Evolutionary conservation across 2,888 invertebrate genomes (phyloP).

Genomic region (Agrotis segetum): DNA sequence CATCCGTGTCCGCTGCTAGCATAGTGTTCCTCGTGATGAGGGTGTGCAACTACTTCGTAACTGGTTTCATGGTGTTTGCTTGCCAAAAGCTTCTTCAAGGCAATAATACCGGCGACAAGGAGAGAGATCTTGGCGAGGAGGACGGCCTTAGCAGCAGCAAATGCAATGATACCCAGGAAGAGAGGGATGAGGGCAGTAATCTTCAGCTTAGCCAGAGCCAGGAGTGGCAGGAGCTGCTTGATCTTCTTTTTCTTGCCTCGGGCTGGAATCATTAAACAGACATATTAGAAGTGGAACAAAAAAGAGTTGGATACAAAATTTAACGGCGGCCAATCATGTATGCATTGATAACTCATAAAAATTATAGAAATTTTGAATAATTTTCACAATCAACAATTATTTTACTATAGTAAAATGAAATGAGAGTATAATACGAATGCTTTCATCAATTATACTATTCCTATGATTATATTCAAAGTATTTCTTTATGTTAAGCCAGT

Average conservation of each 20-base stretch:
- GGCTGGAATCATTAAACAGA: conserved; percentile 84
- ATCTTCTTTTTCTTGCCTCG: conserved; percentile 95
- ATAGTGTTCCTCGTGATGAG: conserved; percentile 91
- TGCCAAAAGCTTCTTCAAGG: conserved; percentile 93
- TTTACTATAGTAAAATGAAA: not conserved
- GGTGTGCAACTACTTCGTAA: conserved; percentile 94
- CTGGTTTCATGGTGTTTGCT: conserved; percentile 93
- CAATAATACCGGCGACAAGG: conserved; percentile 94
- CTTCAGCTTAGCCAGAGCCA: conserved; percentile 95
- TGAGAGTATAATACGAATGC: not conserved
- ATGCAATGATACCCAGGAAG: conserved; percentile 93
- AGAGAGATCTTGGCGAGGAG: conserved; percentile 96
- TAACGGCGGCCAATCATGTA: too few species aligned
- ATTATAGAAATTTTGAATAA: not conserved
- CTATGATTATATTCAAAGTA: not conserved
- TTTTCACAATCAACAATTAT: too few species aligned
- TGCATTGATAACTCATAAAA: too few species aligned
- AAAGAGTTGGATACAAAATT: too few species aligned
- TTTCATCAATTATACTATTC: not conserved
- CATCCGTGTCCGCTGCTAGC: conserved; percentile 92
- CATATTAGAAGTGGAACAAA: not conserved
- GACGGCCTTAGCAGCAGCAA: conserved; percentile 96
- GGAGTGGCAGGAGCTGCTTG: conserved; percentile 94
- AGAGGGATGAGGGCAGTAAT: conserved; percentile 94
- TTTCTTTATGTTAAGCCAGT: not conserved